Base-by-base conservation (phyloP, 2,797 vertebrate genomes). In the Sebastes matsubarae region DNA sequence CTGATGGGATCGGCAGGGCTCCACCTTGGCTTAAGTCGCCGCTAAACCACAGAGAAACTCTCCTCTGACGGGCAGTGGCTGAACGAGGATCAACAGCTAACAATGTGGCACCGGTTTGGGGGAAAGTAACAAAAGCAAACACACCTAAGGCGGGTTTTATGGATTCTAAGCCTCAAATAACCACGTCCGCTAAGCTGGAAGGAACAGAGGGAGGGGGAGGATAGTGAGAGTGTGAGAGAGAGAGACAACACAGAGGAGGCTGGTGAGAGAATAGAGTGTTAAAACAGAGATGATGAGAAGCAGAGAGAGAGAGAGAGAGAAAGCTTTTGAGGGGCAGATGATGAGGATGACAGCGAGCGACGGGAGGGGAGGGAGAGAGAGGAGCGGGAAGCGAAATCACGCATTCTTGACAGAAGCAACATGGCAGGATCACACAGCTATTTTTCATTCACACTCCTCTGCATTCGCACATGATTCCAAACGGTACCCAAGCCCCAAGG, bases 381-480 rank as follows among this genome's bases (percentile, higher is more conserved):
- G 75, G 22, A 50, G 16, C 8, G 12, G 22, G 30, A 63, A 86
- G 30, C 42, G 68, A 85, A 84, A 82, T 77, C 76, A 61, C 8
- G 68, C 77, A 20, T 86, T 89, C 83, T 79, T 88, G 90, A 94
- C 90, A 91, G 91, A 92, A 86, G 85, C 91, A 89, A 91, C 91
- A 89, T 85, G 88, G 89, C 89, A 88, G 82, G 81, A 94, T 92
- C 93, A 93, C 92, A 89, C 85, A 83, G 87, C 88, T 88, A 89
- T 93, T 94, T 92, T 93, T 93, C 90, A 92, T 92, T 93, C 90
- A 91, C 89, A 92, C 93, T 89, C 87, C 91, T 93, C 91, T 93
- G 87, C 90, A 89, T 94, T 93, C 81, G 80, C 91, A 88, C 92
- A 88, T 73, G 81, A 88, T 86, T 89, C 90, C 88, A 91, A 93